Evolutionary conservation across 2,113 vertebrate genomes (phyloP).

Genomic region (Lichenostomus cassidix): DNA sequence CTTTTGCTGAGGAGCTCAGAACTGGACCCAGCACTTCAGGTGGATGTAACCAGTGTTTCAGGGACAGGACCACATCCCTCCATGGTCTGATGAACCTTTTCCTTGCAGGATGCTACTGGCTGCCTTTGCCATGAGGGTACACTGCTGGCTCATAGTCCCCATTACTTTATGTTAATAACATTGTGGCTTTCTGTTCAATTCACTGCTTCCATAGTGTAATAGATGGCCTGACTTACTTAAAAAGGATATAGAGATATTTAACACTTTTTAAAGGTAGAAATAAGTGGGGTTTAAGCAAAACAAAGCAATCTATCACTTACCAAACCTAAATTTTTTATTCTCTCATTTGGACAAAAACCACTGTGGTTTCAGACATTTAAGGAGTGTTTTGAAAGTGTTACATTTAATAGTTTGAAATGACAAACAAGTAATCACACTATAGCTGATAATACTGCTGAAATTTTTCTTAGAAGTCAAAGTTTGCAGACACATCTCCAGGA

Average conservation of each 20-base stretch:
- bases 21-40: background rate
- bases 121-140: background rate
- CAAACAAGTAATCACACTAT: background rate
- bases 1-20: background rate
- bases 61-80: background rate
- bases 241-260: background rate
- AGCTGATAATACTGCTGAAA: background rate
- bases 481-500: background rate
- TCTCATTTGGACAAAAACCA: background rate
- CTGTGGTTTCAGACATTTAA: background rate
- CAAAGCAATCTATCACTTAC: background rate
- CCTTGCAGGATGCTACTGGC: rapidly evolving
- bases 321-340: background rate
- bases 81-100: background rate
- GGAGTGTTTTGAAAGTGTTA: background rate
- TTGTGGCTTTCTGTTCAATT: background rate
- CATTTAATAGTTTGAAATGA: background rate
- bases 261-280: background rate
- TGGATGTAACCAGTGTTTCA: background rate
- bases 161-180: background rate
- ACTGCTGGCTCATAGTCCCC: background rate
- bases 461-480: background rate
- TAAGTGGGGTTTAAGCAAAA: background rate
- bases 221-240: background rate
- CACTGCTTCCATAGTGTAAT: background rate